phyloP scores from a whole-genome alignment of 2,888 invertebrate species.

The Callimorpha dominula region DNA sequence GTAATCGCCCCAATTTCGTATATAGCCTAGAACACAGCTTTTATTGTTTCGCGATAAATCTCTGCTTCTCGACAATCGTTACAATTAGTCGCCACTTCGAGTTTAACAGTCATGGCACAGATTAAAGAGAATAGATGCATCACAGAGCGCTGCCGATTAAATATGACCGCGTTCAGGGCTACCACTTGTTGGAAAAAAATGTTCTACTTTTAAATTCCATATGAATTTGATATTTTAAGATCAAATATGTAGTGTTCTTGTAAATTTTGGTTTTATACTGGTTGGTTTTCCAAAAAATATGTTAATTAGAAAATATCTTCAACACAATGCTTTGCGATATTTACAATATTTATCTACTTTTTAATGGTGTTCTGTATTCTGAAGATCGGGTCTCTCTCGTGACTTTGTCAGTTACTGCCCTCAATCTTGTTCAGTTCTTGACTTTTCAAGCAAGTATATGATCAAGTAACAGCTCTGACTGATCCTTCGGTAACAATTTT shows the following conservation, averaged over 20 bases:
- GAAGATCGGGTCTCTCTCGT: too few species aligned
- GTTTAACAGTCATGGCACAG: constrained; percentile 62
- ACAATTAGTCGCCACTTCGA: constrained; percentile 55
- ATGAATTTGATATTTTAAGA: too few species aligned
- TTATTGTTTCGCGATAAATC: constrained; percentile 48
- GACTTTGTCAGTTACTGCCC: neutral
- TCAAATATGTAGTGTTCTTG: too few species aligned
- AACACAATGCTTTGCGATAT: too few species aligned
- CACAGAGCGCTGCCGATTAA: constrained; percentile 60
- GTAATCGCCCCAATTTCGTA: constrained; percentile 5
- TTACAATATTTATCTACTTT: too few species aligned
- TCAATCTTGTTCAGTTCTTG: neutral
- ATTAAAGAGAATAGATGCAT: constrained; percentile 69
- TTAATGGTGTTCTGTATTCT: too few species aligned
- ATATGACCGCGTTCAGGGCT: constrained; percentile 59
- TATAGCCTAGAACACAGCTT: constrained; percentile 15
- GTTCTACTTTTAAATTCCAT: too few species aligned
- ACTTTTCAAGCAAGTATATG: neutral
- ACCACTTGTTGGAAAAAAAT: neutral
- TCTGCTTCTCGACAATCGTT: constrained; percentile 48
- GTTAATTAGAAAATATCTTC: too few species aligned
- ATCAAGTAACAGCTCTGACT: neutral
- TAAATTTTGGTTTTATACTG: too few species aligned
- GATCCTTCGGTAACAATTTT: neutral
- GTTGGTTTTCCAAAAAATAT: too few species aligned